Evolutionary conservation across 2,888 invertebrate genomes (phyloP).

Genomic region (Helobdella robusta): DNA sequence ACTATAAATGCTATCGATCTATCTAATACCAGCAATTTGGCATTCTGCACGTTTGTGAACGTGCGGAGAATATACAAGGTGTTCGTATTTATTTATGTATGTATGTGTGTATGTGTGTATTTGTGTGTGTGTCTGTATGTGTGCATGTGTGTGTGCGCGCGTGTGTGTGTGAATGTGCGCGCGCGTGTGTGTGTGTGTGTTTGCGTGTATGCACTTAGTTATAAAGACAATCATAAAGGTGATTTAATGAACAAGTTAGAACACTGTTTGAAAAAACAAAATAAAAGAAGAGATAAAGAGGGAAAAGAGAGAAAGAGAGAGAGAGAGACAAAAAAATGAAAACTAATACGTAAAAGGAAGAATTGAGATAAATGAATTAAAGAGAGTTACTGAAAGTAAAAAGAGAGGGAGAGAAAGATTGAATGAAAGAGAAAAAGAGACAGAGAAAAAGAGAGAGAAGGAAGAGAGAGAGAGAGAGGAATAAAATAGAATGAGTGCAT

Average conservation of each 20-base stretch:
- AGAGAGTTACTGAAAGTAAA: neutral
- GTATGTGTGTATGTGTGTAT: no score
- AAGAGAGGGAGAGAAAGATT: slow-evolving; percentile 27
- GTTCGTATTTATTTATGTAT: no score
- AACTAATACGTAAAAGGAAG: no score
- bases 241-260: neutral
- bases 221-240: neutral
- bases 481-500: neutral
- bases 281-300: no score
- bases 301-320: no score
- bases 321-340: no score
- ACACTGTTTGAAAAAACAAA: no score
- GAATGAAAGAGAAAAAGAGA: slow-evolving; percentile 8
- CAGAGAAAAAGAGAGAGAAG: slow-evolving; percentile 8
- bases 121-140: slow-evolving; percentile 19
- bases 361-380: no score
- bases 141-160: slow-evolving; percentile 19
- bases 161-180: slow-evolving; percentile 14
- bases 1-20: no score
- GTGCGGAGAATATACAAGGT: no score
- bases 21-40: no score
- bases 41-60: no score
- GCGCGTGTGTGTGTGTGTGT: neutral
- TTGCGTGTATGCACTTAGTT: neutral
- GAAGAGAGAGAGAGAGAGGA: neutral